phyloP scores from a whole-genome alignment of 2,888 invertebrate species.

The Lasioglossum leucozonium region DNA sequence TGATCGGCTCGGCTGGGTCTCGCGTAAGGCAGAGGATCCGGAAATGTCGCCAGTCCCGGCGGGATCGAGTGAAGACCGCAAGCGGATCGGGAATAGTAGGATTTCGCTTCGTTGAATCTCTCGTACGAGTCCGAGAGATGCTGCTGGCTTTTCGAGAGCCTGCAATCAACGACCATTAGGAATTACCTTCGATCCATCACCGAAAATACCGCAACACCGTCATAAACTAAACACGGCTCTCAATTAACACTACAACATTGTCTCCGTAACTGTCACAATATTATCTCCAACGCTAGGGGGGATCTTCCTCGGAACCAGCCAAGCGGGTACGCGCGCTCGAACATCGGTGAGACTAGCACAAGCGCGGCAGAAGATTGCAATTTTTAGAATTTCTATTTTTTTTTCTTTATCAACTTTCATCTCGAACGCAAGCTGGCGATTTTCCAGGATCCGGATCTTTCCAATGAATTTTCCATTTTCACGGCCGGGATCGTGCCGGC shows the following conservation, averaged over 20 bases:
- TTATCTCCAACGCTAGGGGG: no score
- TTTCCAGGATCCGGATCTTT: not conserved
- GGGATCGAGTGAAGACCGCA: conserved; percentile 80
- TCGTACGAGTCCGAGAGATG: conserved; percentile 82
- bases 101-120: conserved; percentile 75
- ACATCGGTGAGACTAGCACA: no score
- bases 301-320: no score
- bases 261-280: no score
- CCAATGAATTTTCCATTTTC: not conserved
- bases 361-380: no score
- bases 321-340: no score
- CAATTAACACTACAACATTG: not conserved
- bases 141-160: conserved; percentile 82
- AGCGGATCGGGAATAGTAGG: conserved; percentile 79
- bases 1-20: conserved; percentile 68
- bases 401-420: no score
- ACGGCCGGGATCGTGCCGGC: not conserved
- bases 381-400: no score
- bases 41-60: conserved; percentile 75
- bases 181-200: not conserved
- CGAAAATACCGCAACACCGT: not conserved
- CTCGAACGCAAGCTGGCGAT: not conserved
- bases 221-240: not conserved
- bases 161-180: conserved; percentile 53
- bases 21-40: conserved; percentile 73